These are phyloP conservation scores for Theocolax elegans DNA, from an alignment of 1,140 invertebrate species.

Conservation along the genomic window DNA sequence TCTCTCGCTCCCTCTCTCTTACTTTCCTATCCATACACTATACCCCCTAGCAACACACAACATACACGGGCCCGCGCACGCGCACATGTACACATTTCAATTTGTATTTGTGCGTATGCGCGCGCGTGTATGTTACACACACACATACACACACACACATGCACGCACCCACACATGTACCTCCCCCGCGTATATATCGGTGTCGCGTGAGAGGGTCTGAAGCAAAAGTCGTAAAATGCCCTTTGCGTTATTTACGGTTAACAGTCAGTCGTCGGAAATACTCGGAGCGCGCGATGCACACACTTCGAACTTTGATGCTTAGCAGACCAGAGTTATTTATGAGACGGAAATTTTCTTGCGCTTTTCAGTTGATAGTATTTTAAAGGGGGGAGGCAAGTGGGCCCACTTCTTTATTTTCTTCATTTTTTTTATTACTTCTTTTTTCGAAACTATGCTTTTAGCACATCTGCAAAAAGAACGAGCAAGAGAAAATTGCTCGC, in stretches of 20 bases:
- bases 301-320: conserved; percentile 33
- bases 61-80: too few relatives aligned
- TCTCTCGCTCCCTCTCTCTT: too few relatives aligned
- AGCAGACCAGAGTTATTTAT: conserved; percentile 28
- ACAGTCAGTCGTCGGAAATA: conserved; percentile 33
- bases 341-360: conserved; percentile 29
- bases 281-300: not conserved
- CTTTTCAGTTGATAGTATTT: conserved; percentile 7
- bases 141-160: too few relatives aligned
- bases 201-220: conserved; percentile 14
- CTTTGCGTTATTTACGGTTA: conserved; percentile 40
- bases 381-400: not conserved
- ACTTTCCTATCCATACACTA: too few relatives aligned
- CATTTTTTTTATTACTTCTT: conserved; percentile 4
- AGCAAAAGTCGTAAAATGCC: conserved; percentile 33
- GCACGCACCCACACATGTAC: not conserved
- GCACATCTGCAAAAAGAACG: conserved; percentile 13
- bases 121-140: not conserved
- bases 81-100: not conserved
- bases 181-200: not conserved
- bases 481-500: conserved; percentile 10
- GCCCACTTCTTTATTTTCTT: too few relatives aligned
- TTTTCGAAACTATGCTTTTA: conserved; percentile 16
- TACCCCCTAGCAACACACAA: too few relatives aligned
- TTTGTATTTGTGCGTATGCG: not conserved